phyloP scores from a whole-genome alignment of 2,113 vertebrate species.

The Paralichthys olivaceus region DNA sequence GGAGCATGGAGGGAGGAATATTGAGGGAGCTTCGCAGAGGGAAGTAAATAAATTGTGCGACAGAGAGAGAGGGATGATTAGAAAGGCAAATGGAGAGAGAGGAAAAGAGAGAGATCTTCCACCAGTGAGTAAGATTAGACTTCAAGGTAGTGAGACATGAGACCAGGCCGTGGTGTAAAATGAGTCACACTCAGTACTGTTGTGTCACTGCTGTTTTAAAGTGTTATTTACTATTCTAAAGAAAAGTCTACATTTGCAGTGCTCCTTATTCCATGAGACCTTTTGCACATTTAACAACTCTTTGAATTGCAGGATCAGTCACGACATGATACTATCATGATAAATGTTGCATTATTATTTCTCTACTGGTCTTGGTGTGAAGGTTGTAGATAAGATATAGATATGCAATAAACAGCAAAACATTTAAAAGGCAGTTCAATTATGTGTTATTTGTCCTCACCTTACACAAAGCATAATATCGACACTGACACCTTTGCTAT shows the following conservation, averaged over 20 bases:
- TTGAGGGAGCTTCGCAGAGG: slow-evolving; percentile 28
- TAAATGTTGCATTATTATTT: too few relatives aligned
- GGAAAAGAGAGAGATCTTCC: slow-evolving; percentile 31
- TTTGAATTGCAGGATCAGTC: not conserved
- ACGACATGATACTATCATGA: too few relatives aligned
- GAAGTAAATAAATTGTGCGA: slow-evolving; percentile 55
- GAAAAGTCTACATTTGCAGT: not conserved
- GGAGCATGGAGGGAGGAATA: slow-evolving; percentile 22
- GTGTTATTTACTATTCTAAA: slow-evolving; percentile 31
- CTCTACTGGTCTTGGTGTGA: too few relatives aligned
- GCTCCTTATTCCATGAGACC: not conserved
- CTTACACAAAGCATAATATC: too few relatives aligned
- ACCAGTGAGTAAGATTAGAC: slow-evolving; percentile 53
- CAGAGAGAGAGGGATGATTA: slow-evolving; percentile 6
- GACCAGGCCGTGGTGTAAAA: slow-evolving; percentile 38
- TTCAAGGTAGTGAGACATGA: slow-evolving; percentile 53
- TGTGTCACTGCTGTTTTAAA: slow-evolving; percentile 30
- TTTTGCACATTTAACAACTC: not conserved
- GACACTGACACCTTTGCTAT: too few relatives aligned
- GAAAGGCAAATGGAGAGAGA: slow-evolving; percentile 5
- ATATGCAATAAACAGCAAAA: too few relatives aligned
- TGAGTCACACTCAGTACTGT: slow-evolving; percentile 39
- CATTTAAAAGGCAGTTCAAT: too few relatives aligned
- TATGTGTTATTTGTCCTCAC: too few relatives aligned
- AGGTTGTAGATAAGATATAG: too few relatives aligned